A percentile compares a stretch with the other conserved stretches of the same genome.
Evolutionary conservation across 2,888 invertebrate genomes (phyloP).

Genomic region (Harpalus rufipes): DNA sequence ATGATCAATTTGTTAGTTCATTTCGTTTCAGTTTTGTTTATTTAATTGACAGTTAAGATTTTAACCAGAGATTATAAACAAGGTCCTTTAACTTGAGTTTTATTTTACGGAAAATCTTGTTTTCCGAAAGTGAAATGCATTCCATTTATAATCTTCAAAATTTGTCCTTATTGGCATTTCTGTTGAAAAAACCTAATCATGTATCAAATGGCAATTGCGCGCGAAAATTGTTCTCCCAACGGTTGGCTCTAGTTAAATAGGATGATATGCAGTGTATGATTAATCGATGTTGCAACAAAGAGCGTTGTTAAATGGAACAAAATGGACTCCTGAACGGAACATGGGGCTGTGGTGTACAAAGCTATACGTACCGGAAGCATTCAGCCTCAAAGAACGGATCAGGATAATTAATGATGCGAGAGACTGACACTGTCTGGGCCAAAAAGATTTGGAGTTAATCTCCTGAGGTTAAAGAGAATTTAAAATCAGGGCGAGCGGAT

Average conservation of each 20-base stretch:
- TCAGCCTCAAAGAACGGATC: slow-evolving; percentile 39
- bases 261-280: slow-evolving; percentile 77
- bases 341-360: slow-evolving; percentile 2
- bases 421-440: slow-evolving; percentile 25
- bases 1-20: too few species aligned
- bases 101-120: too few species aligned
- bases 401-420: slow-evolving; percentile 47
- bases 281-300: slow-evolving; percentile 71
- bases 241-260: slow-evolving; percentile 75
- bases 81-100: too few species aligned
- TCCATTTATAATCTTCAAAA: neutral
- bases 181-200: neutral
- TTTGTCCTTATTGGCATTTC: neutral
- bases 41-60: too few species aligned
- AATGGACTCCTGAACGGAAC: slow-evolving; percentile 43
- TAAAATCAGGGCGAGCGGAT: neutral
- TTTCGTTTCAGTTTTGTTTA: too few species aligned
- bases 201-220: neutral
- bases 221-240: neutral
- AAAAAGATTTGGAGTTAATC: slow-evolving; percentile 13
- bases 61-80: too few species aligned
- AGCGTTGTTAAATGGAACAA: slow-evolving; percentile 46
- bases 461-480: slow-evolving; percentile 21
- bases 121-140: neutral
- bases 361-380: slow-evolving; percentile 35